phyloP scores from a whole-genome alignment of 2,113 vertebrate genomes.

The Urocynchramus pylzowi region DNA sequence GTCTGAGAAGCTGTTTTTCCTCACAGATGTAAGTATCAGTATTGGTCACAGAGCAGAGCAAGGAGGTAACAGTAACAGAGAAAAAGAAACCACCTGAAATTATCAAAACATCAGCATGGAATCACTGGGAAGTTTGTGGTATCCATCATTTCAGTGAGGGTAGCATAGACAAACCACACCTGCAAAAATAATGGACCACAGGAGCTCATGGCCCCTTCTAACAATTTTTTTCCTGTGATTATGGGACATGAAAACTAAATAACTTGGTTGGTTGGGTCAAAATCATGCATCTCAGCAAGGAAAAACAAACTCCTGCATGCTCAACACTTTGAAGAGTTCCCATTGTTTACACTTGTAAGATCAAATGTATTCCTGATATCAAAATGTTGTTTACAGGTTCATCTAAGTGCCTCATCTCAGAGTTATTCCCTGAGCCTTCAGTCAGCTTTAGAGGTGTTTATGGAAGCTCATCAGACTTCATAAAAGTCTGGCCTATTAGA shows the following conservation, averaged over 20 bases:
- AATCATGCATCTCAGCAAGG: neutral
- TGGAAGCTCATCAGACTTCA: neutral
- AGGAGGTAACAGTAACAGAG: neutral
- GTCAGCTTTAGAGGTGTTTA: neutral
- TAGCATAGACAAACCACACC: neutral
- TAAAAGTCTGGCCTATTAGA: neutral
- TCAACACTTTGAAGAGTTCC: neutral
- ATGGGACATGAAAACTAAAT: neutral
- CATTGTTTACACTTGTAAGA: neutral
- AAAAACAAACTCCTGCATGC: neutral
- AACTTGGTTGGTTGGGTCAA: neutral
- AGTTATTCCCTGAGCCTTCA: neutral
- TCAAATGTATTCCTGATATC: neutral
- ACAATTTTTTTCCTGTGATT: neutral
- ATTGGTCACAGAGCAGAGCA: neutral
- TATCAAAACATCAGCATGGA: rapidly evolving
- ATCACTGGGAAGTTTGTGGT: neutral
- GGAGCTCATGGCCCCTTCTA: neutral
- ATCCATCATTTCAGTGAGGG: neutral
- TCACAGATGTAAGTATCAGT: conserved; percentile 61
- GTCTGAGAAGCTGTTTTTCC: conserved; percentile 25
- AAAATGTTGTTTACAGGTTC: neutral
- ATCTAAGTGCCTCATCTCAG: neutral
- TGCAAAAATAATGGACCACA: neutral
- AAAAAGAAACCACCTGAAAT: neutral